phyloP scores from a whole-genome alignment of 2,888 invertebrate genomes.

The Abrostola triplasia region DNA sequence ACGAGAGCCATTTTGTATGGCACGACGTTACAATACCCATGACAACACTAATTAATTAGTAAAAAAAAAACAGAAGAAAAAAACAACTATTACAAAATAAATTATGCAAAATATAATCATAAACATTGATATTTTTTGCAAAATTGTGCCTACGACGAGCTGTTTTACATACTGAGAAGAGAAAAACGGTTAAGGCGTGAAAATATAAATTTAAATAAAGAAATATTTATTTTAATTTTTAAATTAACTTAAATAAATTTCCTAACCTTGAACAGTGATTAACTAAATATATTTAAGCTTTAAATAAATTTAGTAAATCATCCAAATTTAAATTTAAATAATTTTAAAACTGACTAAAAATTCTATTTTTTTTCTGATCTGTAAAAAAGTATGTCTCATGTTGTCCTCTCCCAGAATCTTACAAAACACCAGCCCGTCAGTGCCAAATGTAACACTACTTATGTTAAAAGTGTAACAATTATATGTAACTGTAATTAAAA shows the following conservation, averaged over 20 bases:
- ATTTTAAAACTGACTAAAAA: neutral
- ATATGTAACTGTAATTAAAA: conserved; percentile 79
- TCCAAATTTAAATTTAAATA: neutral
- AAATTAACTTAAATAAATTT: neutral
- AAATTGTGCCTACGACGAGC: conserved; percentile 69
- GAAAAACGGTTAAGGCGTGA: conserved; percentile 30
- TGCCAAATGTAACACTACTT: conserved; percentile 79
- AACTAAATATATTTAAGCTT: too few species aligned
- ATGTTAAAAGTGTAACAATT: conserved; percentile 80
- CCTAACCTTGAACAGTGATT: too few species aligned
- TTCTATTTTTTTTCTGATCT: neutral
- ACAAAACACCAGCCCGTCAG: conserved; percentile 64
- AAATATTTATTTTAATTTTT: neutral
- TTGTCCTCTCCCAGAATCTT: conserved; percentile 53
- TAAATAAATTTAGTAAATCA: too few species aligned
- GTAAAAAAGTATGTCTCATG: neutral
- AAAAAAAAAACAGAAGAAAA: conserved; percentile 52
- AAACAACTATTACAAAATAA: conserved; percentile 51
- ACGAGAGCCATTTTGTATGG: conserved; percentile 70
- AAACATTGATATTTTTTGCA: conserved; percentile 54
- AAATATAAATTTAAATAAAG: neutral
- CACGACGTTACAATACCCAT: conserved; percentile 67
- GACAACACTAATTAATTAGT: conserved; percentile 63
- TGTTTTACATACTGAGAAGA: conserved; percentile 53
- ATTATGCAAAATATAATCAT: conserved; percentile 65